Evolutionary conservation across 2,888 invertebrate genomes (phyloP).

Genomic region (Sarcophaga carnaria): DNA sequence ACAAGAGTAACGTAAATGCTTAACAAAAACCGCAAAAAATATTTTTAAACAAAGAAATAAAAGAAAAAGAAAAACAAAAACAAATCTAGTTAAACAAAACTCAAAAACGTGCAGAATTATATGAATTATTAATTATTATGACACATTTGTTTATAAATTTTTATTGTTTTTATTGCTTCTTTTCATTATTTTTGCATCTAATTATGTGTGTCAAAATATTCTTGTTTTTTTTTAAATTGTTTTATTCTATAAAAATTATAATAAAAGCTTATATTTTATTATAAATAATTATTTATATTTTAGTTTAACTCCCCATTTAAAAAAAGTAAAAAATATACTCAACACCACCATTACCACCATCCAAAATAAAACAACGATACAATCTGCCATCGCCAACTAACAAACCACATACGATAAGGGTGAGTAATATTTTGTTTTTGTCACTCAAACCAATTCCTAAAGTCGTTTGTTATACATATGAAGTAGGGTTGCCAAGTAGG

Average conservation of each 20-base stretch:
- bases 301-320: not conserved
- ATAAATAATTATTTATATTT: constrained; percentile 30
- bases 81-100: not conserved
- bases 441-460: constrained; percentile 24
- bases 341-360: not conserved
- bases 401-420: constrained; percentile 39
- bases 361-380: not conserved
- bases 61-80: not conserved
- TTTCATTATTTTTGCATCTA: not conserved
- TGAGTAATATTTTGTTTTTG: constrained; percentile 46
- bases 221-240: not conserved
- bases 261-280: not conserved
- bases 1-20: constrained; percentile 6
- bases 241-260: constrained; percentile 9
- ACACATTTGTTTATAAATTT: not conserved
- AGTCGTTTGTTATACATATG: not conserved
- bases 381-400: not conserved
- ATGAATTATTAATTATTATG: constrained; percentile 39
- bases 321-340: constrained; percentile 13
- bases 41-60: constrained; percentile 2
- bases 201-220: constrained; percentile 3
- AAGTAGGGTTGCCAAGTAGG: not conserved
- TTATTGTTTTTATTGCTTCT: not conserved
- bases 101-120: constrained; percentile 55
- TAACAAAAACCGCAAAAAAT: constrained; percentile 12